A percentile compares a stretch with the other conserved stretches of the same genome.
Evolutionary conservation across 2,888 invertebrate species (phyloP).

Genomic region (Folsomia manolachei): DNA sequence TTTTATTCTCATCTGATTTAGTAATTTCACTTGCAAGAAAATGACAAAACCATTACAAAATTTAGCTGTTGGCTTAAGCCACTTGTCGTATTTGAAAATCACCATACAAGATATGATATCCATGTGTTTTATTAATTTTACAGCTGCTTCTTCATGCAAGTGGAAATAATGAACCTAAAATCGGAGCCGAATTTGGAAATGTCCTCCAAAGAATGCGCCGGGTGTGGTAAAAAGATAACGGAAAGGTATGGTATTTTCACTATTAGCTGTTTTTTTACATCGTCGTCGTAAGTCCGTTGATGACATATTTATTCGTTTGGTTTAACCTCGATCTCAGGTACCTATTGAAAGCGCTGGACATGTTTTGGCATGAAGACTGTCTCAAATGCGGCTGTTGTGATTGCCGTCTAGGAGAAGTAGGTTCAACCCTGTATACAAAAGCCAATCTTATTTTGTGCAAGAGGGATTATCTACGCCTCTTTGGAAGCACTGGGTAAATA

Average conservation of each 20-base stretch:
- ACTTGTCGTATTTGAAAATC: too few species aligned
- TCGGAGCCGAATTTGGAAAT: constrained; percentile 42
- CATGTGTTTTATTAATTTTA: too few species aligned
- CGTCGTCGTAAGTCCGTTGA: too few species aligned
- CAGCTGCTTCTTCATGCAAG: not conserved
- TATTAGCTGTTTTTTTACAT: too few species aligned
- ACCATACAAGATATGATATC: constrained; percentile 10
- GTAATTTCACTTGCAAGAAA: too few species aligned
- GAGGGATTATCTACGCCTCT: constrained; percentile 86
- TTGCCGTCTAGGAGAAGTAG: constrained; percentile 93
- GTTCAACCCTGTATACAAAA: constrained; percentile 90
- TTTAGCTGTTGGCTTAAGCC: too few species aligned
- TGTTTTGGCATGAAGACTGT: constrained; percentile 97
- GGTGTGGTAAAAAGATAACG: constrained; percentile 80
- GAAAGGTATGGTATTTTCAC: too few species aligned
- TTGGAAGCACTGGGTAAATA: constrained; percentile 40
- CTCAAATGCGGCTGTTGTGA: constrained; percentile 96
- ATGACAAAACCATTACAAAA: too few species aligned
- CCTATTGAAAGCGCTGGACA: constrained; percentile 85
- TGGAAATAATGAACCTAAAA: constrained; percentile 48
- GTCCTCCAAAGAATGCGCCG: constrained; percentile 69
- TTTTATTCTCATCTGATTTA: too few species aligned
- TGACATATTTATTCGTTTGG: too few species aligned
- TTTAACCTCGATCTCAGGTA: constrained; percentile 60
- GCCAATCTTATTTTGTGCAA: constrained; percentile 94